Base-by-base conservation (phyloP, 2,113 vertebrate species). In the Hemibagrus wyckioides region DNA sequence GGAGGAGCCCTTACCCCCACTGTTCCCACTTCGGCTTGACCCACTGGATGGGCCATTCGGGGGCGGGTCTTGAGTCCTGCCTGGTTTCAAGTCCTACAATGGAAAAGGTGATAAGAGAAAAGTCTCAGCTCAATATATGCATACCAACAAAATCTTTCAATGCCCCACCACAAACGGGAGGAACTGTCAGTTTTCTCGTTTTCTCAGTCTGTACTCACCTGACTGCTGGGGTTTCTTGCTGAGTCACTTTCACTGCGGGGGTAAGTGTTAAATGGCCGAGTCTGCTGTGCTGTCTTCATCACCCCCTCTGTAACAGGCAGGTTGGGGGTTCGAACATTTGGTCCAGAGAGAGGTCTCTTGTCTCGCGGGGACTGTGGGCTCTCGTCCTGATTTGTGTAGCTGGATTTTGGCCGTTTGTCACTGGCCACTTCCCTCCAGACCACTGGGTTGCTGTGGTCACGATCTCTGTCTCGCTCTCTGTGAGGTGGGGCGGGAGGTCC, bases 201-300 rank as follows among this genome's bases (percentile, higher is more conserved):
- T 73, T 41, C 30, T 76, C 9, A n/a, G 50, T 76, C 21, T 48
- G 36, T 39, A 57, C 59, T 92, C 94, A 98, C 97, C 97, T 97
- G 97, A 88, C 93, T 90, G 0, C 91, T 92, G 48, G 95, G 91
- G 21, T 94, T 97, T 83, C 96, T 93, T 84, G 94, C 92, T 0
- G 96, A 95, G 73, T 97, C 97, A 19, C 95, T 97, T 86, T 99
- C 97, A 0, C 96, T 94, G 30, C 97, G 94, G 0, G 97, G 97
- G 91, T 98, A 99, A 0, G 97, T 99, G 93, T 99, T 98, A 88
- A 99, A 99, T 0, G 97, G 97, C 82, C 97, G 92, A 30, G 95
- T 93, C 88, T 96, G 96, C 59, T 96, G 96, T 2, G 95, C 91
- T 0, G 95, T 94, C 92, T 97, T 98, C 61, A 92, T 92, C 85